A percentile compares a stretch with the other conserved stretches of the same genome.
Conservation (phyloP, 1,140 invertebrate genomes). For the Drosophila kepulauana region DNA sequence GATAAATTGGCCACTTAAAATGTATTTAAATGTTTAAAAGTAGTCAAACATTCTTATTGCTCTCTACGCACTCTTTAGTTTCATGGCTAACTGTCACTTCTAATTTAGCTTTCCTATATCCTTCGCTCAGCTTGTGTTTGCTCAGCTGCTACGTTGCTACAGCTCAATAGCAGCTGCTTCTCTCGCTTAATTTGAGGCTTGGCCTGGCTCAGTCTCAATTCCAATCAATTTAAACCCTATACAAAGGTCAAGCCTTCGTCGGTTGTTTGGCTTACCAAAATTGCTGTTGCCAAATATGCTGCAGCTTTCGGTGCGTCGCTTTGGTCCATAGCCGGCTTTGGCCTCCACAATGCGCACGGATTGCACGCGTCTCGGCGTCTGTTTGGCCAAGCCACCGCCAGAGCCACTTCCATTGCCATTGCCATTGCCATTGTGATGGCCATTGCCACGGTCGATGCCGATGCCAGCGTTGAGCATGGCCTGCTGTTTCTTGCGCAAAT, state of each 20-base stretch:
- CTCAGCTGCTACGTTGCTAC: neutral
- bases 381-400: slow-evolving; percentile 48
- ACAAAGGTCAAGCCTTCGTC: slow-evolving; percentile 2
- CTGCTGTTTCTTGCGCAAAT: slow-evolving; percentile 74
- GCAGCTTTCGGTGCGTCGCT: slow-evolving; percentile 80
- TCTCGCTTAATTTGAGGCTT: neutral
- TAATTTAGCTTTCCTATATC: neutral
- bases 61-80: neutral
- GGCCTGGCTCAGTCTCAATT: neutral
- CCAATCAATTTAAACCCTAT: slow-evolving; percentile 7
- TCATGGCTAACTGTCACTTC: neutral
- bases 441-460: slow-evolving; percentile 20
- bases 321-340: slow-evolving; percentile 71
- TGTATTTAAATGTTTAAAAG: too few species aligned
- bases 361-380: slow-evolving; percentile 77
- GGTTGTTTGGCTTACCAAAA: slow-evolving; percentile 66
- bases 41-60: too few species aligned
- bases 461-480: slow-evolving; percentile 52
- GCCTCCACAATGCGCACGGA: slow-evolving; percentile 81
- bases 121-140: neutral
- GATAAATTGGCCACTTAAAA: too few species aligned
- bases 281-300: slow-evolving; percentile 82
- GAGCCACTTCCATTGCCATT: neutral
- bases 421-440: slow-evolving; percentile 16
- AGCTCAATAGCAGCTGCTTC: neutral